Evolutionary conservation across 2,113 vertebrate genomes (phyloP).

Genomic region (Dunckerocampus dactyliophorus): DNA sequence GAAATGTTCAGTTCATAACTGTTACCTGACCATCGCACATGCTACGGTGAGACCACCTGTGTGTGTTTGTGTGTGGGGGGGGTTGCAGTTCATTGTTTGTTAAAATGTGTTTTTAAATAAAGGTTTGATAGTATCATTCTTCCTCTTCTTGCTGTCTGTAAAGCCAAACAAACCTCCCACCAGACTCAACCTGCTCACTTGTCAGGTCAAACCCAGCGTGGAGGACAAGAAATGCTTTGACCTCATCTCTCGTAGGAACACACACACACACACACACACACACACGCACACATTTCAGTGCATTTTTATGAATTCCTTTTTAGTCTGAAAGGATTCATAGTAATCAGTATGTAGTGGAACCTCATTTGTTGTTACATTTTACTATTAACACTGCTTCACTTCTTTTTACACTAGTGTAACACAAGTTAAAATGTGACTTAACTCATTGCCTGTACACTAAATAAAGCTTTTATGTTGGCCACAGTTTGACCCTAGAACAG

Average conservation of each 20-base stretch:
- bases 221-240: conserved; percentile 67
- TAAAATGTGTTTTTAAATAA: background rate
- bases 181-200: conserved; percentile 63
- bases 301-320: too few species aligned
- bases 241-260: conserved; percentile 57
- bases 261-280: background rate
- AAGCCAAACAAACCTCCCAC: conserved; percentile 62
- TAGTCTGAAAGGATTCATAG: too few species aligned
- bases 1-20: conserved; percentile 61
- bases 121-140: too few species aligned
- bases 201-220: conserved; percentile 62
- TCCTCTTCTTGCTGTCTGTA: background rate
- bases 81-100: background rate
- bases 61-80: background rate
- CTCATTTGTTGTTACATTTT: too few species aligned
- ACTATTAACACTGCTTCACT: too few species aligned
- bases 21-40: conserved; percentile 63
- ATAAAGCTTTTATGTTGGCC: too few species aligned
- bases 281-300: background rate
- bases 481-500: too few species aligned
- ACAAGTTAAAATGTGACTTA: too few species aligned
- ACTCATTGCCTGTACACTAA: too few species aligned
- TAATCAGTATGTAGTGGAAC: too few species aligned
- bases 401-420: too few species aligned
- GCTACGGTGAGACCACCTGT: conserved; percentile 48